Evolutionary conservation across 1,140 invertebrate genomes (phyloP).

Genomic region (Drosophila triauraria): DNA sequence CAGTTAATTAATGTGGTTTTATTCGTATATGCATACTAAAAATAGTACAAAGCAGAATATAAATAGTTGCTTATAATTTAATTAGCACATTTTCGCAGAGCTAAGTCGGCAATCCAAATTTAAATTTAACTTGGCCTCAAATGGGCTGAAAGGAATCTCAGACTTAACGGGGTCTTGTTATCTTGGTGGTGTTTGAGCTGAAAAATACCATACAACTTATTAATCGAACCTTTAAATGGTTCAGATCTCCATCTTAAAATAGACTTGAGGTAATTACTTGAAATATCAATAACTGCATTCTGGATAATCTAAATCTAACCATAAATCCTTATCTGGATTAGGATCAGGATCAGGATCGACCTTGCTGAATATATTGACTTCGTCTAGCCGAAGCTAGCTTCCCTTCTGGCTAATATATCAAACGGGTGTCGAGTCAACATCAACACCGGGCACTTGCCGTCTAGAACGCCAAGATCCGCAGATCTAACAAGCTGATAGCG

Average conservation of each 20-base stretch:
- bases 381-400: background rate
- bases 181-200: background rate
- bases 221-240: too few species aligned
- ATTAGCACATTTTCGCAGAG: slow-evolving; percentile 37
- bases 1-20: slow-evolving; percentile 42
- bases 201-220: too few species aligned
- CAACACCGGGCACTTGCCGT: background rate
- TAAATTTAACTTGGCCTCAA: slow-evolving; percentile 13
- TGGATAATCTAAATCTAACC: too few species aligned
- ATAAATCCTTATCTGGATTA: background rate
- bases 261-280: too few species aligned
- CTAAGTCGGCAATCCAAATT: slow-evolving; percentile 9
- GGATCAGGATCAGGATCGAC: too few species aligned
- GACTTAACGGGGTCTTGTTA: background rate
- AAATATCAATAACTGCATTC: too few species aligned
- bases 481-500: slow-evolving; percentile 8
- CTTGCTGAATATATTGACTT: background rate
- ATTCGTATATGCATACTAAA: slow-evolving; percentile 37
- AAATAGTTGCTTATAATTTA: slow-evolving; percentile 39
- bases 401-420: background rate
- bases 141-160: slow-evolving; percentile 8
- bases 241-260: too few species aligned
- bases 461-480: background rate
- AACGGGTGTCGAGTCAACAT: slow-evolving; percentile 5
- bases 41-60: slow-evolving; percentile 36